phyloP scores from a whole-genome alignment of 2,797 vertebrate genomes.

The Pipistrellus pygmaeus region DNA sequence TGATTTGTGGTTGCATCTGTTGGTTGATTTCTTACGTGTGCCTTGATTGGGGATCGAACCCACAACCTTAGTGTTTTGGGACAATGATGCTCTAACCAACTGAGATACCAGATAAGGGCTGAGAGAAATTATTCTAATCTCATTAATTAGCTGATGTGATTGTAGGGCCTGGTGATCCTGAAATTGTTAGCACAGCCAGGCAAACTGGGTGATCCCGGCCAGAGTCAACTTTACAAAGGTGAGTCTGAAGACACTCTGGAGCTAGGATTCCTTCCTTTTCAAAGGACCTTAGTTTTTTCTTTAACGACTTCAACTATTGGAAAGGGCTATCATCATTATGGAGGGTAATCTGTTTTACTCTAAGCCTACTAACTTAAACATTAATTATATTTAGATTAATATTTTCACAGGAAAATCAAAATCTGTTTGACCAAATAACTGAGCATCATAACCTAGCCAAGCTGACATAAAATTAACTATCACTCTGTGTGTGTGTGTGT shows the following conservation, averaged over 20 bases:
- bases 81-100: not conserved
- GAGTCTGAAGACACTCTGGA: not conserved
- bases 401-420: not conserved
- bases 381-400: not conserved
- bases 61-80: not conserved
- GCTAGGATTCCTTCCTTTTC: not conserved
- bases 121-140: not conserved
- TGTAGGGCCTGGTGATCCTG: not conserved
- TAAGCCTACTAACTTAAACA: not conserved
- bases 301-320: not conserved
- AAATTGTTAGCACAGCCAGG: not conserved
- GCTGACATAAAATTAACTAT: not conserved
- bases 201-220: not conserved
- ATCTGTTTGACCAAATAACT: not conserved
- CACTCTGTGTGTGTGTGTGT: too few relatives aligned
- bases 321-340: too few relatives aligned
- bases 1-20: not conserved
- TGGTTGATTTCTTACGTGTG: not conserved
- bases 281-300: not conserved
- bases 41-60: not conserved
- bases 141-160: not conserved
- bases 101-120: not conserved
- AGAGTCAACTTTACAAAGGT: not conserved
- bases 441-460: not conserved
- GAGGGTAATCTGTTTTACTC: not conserved